A percentile compares a stretch with the other conserved stretches of the same genome.
These are phyloP conservation scores for Microplitis deprimator DNA, from an alignment of 2,888 invertebrate genomes.

Conservation along the genomic window DNA sequence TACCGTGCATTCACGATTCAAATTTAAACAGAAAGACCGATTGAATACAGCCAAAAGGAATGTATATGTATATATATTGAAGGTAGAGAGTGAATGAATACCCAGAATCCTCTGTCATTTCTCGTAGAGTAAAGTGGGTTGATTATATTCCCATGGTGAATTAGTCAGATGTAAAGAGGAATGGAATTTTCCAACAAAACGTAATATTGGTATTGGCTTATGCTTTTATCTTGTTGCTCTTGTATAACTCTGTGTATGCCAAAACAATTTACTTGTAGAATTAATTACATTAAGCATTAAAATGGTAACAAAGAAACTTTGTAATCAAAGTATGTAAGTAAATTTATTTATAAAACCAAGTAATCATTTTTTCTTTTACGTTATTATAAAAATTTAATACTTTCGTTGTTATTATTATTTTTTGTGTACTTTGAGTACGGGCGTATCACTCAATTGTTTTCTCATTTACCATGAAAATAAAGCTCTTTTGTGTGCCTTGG, in stretches of 20 bases:
- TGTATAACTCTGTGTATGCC: background rate
- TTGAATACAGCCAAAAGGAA: conserved; percentile 13
- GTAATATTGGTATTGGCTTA: conserved; percentile 26
- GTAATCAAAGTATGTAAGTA: background rate
- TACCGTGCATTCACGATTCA: conserved; percentile 4
- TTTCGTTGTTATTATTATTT: background rate
- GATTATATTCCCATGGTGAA: conserved; percentile 42
- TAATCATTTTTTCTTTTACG: background rate
- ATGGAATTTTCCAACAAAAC: conserved; percentile 33
- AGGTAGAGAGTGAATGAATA: conserved; percentile 18
- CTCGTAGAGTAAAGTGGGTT: conserved; percentile 37
- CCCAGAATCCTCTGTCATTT: conserved; percentile 39
- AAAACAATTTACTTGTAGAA: background rate
- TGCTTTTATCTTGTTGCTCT: background rate
- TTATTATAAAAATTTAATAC: background rate
- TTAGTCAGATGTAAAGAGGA: conserved; percentile 27
- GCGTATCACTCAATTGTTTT: conserved; percentile 19
- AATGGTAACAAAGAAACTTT: background rate
- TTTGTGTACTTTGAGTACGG: background rate
- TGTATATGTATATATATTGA: conserved; percentile 17
- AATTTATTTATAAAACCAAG: conserved; percentile 2
- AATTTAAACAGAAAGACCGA: conserved; percentile 3
- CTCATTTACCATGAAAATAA: conserved; percentile 21
- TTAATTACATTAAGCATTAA: background rate
- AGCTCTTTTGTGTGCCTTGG: conserved; percentile 5